These are phyloP conservation scores for Platerodrilus igneus DNA, from an alignment of 2,888 invertebrate genomes.

Conservation along the genomic window DNA sequence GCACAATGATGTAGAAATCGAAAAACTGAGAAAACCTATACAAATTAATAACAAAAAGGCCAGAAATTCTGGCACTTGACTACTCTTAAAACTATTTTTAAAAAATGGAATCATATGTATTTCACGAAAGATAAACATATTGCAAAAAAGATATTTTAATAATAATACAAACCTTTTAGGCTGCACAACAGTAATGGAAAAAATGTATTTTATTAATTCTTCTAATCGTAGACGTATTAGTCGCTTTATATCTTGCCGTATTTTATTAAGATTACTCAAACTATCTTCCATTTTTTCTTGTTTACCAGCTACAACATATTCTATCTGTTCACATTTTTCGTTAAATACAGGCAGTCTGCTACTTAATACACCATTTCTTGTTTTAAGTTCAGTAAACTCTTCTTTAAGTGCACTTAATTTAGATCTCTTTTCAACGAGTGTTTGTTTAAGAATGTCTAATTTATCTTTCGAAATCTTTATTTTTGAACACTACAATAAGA, in stretches of 20 bases:
- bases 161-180: slow-evolving; percentile 50
- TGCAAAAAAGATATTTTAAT: no score
- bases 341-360: slow-evolving; percentile 59
- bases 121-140: no score
- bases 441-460: slow-evolving; percentile 52
- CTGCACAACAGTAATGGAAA: slow-evolving; percentile 59
- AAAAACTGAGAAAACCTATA: no score
- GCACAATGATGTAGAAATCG: no score
- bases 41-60: no score
- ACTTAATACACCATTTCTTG: slow-evolving; percentile 45
- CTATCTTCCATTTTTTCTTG: slow-evolving; percentile 52
- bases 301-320: slow-evolving; percentile 53
- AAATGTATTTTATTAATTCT: slow-evolving; percentile 64
- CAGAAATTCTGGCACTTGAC: no score
- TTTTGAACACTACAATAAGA: slow-evolving; percentile 51
- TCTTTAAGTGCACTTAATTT: slow-evolving; percentile 36
- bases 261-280: slow-evolving; percentile 49
- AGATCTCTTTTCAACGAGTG: slow-evolving; percentile 55
- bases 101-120: no score
- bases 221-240: slow-evolving; percentile 55
- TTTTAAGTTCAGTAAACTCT: slow-evolving; percentile 41
- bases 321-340: slow-evolving; percentile 58
- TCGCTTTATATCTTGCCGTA: slow-evolving; percentile 55
- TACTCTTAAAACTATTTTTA: no score
- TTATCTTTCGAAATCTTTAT: slow-evolving; percentile 58